Evolutionary conservation across 2,888 invertebrate species (phyloP).

Genomic region (Troides aeacus): DNA sequence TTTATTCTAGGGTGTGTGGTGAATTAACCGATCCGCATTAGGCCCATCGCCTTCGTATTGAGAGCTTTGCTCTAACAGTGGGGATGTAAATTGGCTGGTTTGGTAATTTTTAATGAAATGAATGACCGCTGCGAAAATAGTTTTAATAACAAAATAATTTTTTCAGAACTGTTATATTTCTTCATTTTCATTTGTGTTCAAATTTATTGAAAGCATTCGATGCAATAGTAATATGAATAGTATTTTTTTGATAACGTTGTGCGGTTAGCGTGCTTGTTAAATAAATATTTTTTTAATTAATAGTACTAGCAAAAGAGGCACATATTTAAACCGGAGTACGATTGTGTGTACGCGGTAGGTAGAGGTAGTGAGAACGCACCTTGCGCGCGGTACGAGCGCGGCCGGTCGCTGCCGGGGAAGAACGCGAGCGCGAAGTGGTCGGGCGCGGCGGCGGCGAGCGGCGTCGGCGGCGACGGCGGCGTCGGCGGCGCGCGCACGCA

Average conservation of each 20-base stretch:
- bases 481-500: constrained; percentile 64
- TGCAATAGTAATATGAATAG: too few species aligned
- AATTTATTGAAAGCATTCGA: too few species aligned
- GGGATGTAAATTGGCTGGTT: too few species aligned
- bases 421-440: constrained; percentile 90
- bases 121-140: too few species aligned
- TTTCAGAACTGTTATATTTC: too few species aligned
- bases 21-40: too few species aligned
- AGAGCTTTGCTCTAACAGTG: too few species aligned
- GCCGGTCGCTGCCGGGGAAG: constrained; percentile 84
- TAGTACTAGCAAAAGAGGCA: not conserved
- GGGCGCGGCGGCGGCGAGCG: constrained; percentile 77
- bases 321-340: not conserved
- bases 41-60: too few species aligned
- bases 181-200: too few species aligned
- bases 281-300: not conserved
- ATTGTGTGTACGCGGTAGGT: not conserved
- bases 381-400: constrained; percentile 57
- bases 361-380: constrained; percentile 44
- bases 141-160: too few species aligned
- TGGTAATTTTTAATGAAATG: too few species aligned
- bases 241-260: not conserved
- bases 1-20: too few species aligned
- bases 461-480: constrained; percentile 82
- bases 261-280: not conserved